Evolutionary conservation across 2,113 vertebrate species (phyloP).

Genomic region (Brienomyrus brachyistius): DNA sequence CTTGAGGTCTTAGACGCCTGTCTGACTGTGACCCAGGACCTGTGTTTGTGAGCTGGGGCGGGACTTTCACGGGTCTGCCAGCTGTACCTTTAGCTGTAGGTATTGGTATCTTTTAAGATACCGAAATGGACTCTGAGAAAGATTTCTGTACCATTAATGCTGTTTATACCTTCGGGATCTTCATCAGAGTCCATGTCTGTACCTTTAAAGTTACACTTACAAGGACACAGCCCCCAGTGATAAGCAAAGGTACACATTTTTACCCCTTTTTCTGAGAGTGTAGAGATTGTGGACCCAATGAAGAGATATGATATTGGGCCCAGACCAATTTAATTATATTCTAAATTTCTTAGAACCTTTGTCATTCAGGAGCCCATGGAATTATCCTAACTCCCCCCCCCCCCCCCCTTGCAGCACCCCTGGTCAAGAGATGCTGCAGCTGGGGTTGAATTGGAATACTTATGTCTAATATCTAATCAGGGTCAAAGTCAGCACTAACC

Average conservation of each 20-base stretch:
- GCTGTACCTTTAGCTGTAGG: no score
- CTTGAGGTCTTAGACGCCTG: neutral
- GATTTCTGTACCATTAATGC: no score
- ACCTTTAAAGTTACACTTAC: no score
- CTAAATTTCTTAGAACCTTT: neutral
- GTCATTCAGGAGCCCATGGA: neutral
- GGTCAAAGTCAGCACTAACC: neutral
- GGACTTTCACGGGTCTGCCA: no score
- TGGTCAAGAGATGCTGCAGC: neutral
- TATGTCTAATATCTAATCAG: neutral
- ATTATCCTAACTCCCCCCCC: neutral
- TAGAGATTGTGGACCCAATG: neutral
- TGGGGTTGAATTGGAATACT: neutral
- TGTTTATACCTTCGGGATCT: no score
- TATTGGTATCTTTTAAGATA: no score
- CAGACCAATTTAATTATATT: neutral
- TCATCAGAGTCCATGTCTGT: no score
- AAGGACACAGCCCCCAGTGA: no score
- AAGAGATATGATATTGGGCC: neutral
- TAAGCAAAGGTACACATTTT: no score
- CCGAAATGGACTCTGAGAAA: no score
- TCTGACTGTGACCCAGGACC: neutral
- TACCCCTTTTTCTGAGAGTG: no score
- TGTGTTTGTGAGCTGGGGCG: neutral
- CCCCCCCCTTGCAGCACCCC: neutral